These are phyloP conservation scores for Pachypsylla venusta DNA, from an alignment of 1,140 invertebrate species.

Conservation along the genomic window DNA sequence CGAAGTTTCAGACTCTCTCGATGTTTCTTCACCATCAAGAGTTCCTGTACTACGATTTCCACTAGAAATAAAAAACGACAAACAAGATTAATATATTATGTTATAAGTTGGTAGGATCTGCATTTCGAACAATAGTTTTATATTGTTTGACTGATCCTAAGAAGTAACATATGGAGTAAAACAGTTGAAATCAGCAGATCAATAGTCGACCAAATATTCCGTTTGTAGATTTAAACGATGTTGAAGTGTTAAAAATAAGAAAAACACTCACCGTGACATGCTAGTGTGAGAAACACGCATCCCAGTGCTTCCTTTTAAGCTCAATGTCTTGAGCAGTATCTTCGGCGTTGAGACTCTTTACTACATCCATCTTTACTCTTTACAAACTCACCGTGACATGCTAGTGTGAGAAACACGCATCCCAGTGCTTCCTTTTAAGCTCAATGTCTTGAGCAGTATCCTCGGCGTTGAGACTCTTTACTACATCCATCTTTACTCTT, in stretches of 20 bases:
- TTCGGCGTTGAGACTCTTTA: constrained; percentile 94
- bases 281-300: constrained; percentile 36
- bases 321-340: constrained; percentile 90
- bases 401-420: constrained; percentile 36
- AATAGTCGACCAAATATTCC: no score
- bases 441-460: constrained; percentile 90
- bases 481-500: constrained; percentile 84
- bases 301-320: constrained; percentile 64
- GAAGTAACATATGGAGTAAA: no score
- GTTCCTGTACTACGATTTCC: constrained; percentile 32
- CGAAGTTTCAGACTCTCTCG: constrained; percentile 73
- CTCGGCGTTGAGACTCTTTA: constrained; percentile 94
- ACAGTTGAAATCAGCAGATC: no score
- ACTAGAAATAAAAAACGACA: constrained; percentile 16
- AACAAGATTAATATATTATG: not conserved
- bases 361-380: constrained; percentile 84
- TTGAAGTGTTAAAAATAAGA: no score
- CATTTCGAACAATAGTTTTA: no score
- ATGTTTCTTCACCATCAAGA: constrained; percentile 75
- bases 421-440: constrained; percentile 64
- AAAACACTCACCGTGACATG: constrained; percentile 34
- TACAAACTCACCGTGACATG: constrained; percentile 34
- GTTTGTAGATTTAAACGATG: no score
- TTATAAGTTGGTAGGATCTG: not conserved
- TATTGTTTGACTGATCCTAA: no score